phyloP scores from a whole-genome alignment of 2,797 vertebrate species.

The Galago senegalensis region DNA sequence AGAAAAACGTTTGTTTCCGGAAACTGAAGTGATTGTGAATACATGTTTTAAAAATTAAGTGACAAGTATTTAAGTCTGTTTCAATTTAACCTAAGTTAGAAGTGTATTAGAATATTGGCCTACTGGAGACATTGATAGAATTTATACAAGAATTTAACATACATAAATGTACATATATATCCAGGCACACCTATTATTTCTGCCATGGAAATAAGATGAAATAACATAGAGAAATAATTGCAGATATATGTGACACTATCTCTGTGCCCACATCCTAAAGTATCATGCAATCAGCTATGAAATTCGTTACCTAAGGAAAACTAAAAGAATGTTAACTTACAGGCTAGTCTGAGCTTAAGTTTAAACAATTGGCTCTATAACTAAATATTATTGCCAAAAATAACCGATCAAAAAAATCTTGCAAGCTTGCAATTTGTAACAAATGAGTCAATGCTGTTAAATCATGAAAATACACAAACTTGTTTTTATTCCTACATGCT shows the following conservation, averaged over 20 bases:
- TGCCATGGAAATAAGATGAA: not conserved
- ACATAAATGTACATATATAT: accelerated
- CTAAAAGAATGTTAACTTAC: not conserved
- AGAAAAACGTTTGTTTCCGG: not conserved
- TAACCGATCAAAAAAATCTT: conserved; percentile 13
- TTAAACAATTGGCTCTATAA: not conserved
- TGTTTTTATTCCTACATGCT: not conserved
- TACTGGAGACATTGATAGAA: not conserved
- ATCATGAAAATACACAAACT: not conserved
- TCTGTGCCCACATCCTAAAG: not conserved
- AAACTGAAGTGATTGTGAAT: not conserved
- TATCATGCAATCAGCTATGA: not conserved
- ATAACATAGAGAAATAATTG: not conserved
- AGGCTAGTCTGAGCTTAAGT: not conserved
- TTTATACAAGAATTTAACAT: not conserved
- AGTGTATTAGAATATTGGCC: not conserved
- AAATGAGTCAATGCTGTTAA: not conserved
- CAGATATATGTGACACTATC: not conserved
- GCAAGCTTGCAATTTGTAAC: not conserved
- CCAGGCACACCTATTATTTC: not conserved
- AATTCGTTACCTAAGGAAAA: not conserved
- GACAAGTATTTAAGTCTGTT: conserved; percentile 25
- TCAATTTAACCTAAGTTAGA: not conserved
- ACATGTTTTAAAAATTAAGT: conserved; percentile 7
- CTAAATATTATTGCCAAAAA: not conserved